Base-by-base conservation (phyloP, 2,797 vertebrate species). In the Trachops cirrhosus region DNA sequence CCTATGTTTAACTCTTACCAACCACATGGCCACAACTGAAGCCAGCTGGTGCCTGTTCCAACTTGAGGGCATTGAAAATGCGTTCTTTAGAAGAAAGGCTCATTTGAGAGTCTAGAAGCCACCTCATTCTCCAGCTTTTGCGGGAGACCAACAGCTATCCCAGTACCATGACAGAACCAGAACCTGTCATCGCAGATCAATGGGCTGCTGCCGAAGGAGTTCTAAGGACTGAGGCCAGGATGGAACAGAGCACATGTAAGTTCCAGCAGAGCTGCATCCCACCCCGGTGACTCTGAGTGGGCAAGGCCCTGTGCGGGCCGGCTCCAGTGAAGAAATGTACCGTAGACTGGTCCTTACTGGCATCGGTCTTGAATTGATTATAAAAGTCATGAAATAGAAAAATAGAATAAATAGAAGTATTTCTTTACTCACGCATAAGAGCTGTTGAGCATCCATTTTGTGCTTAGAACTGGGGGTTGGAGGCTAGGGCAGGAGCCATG, bases 271-370 rank as follows among this genome's bases (percentile, higher is more conserved):
- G 37, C 3, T 37, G 2, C 5, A 22, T 5, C 70, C 21, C 44
- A 24, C 6, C 2, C 15, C 22, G 11, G 0, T 15, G 67, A 32
- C 19, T 16, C 32, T 3, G 11, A 6, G 29, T 5, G 50, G 19
- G 16, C 37, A 14, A 44, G 16, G 52, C 29, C 32, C 82, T 67
- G 16, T 15, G 68, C 15, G 77, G 22, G 46, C 34, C 18, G n/a
- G 12, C 12, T n/a, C 29, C 74, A 29, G 3, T 73, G 68, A 71
- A 71, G 26, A 71, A 46, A 57, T 8, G 2, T 7, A 70, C 26
- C 15, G 1, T 0, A 50, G 19, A 7, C 5, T 48, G 2, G 6
- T 64, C 2, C 16, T 80, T 79, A 64, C 41, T 22, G 52, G 1
- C 52, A 34, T 57, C 14, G 1, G n/a, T 73, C 24, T 67, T 37